Percentiles rank a stretch among this genome's conserved stretches.
phyloP scores from a whole-genome alignment of 2,113 vertebrate genomes.

The Hystrix brachyura region DNA sequence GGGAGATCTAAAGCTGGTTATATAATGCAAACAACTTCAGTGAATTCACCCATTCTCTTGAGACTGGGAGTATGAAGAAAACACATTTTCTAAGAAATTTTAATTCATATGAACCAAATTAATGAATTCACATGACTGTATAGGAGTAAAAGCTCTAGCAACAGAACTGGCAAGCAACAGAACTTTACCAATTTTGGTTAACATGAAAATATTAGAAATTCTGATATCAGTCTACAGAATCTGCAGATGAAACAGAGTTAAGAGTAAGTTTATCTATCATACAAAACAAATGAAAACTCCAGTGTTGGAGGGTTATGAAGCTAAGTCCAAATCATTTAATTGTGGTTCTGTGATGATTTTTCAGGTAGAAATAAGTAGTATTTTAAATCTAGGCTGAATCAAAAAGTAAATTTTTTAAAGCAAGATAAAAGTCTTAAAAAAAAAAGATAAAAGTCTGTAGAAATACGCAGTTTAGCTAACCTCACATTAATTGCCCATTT shows the following conservation, averaged over 20 bases:
- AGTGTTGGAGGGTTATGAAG: neutral
- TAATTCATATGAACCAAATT: slow-evolving; percentile 15
- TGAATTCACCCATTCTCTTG: neutral
- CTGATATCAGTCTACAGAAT: neutral
- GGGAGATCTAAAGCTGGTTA: neutral
- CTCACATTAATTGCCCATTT: neutral
- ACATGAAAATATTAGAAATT: slow-evolving; percentile 8
- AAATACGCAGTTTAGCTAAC: neutral
- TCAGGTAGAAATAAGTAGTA: neutral
- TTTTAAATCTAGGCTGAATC: slow-evolving; percentile 24
- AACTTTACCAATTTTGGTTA: neutral
- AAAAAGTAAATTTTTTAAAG: slow-evolving; percentile 10
- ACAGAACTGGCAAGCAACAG: neutral
- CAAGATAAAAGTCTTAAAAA: neutral
- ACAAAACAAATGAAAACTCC: slow-evolving; percentile 20
- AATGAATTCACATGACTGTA: slow-evolving; percentile 1
- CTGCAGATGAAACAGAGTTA: neutral
- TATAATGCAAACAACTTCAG: neutral
- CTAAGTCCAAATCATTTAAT: neutral
- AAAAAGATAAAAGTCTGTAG: neutral
- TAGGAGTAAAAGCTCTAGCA: neutral
- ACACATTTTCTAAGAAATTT: neutral
- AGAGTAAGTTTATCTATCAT: neutral
- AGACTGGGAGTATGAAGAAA: neutral
- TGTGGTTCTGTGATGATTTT: neutral